Conservation (phyloP, 2,888 invertebrate species). For the Nomada fabriciana region DNA sequence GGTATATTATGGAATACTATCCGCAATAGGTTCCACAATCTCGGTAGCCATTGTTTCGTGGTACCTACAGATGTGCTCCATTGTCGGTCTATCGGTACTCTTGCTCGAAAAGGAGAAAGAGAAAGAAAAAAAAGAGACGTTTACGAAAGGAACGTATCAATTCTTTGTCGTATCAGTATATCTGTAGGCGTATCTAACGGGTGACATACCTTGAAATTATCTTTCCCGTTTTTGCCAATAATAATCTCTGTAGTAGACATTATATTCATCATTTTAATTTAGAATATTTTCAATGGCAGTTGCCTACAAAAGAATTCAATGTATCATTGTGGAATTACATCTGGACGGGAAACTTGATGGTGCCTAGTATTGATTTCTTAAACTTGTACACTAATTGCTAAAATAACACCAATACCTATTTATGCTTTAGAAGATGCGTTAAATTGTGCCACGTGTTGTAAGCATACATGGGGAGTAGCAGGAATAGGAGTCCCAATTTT, state of each 20-base stretch:
- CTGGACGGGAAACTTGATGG: too few species aligned
- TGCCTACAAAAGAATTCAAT: too few species aligned
- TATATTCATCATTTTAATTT: neutral
- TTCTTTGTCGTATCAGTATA: conserved; percentile 77
- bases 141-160: conserved; percentile 77
- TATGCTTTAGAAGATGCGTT: too few species aligned
- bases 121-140: conserved; percentile 62
- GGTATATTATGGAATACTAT: conserved; percentile 84
- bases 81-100: conserved; percentile 76
- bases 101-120: conserved; percentile 61
- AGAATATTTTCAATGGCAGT: neutral
- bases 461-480: too few species aligned
- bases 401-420: too few species aligned
- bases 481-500: too few species aligned
- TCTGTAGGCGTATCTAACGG: conserved; percentile 66
- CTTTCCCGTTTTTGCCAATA: conserved; percentile 9
- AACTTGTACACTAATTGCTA: too few species aligned
- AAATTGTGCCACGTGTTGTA: too few species aligned
- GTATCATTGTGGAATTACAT: too few species aligned
- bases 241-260: neutral
- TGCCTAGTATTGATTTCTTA: too few species aligned
- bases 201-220: conserved; percentile 48
- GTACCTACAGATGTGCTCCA: conserved; percentile 81
- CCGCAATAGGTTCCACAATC: conserved; percentile 81
- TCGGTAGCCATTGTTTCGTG: conserved; percentile 82